These are phyloP conservation scores for Eptesicus fuscus DNA, from an alignment of 2,113 vertebrate genomes.

Conservation along the genomic window DNA sequence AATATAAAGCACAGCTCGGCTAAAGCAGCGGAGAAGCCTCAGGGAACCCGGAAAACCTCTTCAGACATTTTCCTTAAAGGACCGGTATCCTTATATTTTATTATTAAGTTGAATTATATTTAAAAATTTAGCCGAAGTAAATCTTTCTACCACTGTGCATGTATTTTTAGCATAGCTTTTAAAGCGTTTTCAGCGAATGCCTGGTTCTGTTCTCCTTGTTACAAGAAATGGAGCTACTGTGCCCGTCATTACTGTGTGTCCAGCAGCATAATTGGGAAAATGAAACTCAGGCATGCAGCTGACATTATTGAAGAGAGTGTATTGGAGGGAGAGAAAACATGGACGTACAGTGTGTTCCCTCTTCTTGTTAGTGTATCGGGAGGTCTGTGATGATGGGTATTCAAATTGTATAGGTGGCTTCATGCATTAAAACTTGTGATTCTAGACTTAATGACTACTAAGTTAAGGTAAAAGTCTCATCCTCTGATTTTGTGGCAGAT, in stretches of 20 bases:
- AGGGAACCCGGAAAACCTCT: background rate
- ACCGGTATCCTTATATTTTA: background rate
- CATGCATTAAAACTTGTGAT: background rate
- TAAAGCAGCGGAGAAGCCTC: background rate
- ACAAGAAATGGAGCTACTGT: background rate
- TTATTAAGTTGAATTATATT: conserved; percentile 11
- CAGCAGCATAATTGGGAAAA: background rate
- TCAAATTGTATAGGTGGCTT: conserved; percentile 15
- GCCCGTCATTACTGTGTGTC: conserved; percentile 3
- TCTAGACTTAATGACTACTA: background rate
- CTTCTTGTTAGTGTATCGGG: background rate
- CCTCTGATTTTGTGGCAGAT: conserved; percentile 57
- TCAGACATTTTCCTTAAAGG: background rate
- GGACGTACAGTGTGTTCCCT: background rate
- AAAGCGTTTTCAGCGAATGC: conserved; percentile 22
- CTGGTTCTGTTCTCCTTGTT: conserved; percentile 22
- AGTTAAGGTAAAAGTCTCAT: conserved; percentile 51
- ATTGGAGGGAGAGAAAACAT: background rate
- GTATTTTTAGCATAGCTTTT: conserved; percentile 17
- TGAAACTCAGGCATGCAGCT: background rate
- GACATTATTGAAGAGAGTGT: background rate
- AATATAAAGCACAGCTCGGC: background rate
- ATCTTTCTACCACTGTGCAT: background rate
- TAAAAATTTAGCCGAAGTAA: conserved; percentile 1
- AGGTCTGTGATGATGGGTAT: background rate